Evolutionary conservation across 2,888 invertebrate genomes (phyloP), one percentile per base, ranked within the genome.

Genomic region (Nineta flava): DNA sequence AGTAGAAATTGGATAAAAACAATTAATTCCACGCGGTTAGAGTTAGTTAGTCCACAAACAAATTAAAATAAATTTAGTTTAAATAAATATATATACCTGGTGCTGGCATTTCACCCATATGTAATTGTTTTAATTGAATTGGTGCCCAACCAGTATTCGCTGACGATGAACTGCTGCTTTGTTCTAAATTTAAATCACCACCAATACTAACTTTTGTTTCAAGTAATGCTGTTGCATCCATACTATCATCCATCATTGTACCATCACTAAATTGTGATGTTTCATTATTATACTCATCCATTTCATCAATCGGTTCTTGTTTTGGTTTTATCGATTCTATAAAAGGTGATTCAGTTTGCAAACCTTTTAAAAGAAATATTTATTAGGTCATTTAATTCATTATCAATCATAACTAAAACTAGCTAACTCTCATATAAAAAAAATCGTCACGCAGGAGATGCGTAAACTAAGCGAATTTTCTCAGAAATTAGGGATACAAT

Each of bases 81-180:
- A n/a, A n/a, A 44, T n/a, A n/a, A n/a, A n/a, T n/a, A n/a, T n/a
- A n/a, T 31, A 15, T 35, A 44, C 49, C 44, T 34, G 43, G 43
- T 16, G 44, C 12, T n/a, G 44, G 21, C 19, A 10, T 43, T n/a
- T 49, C 49, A 44, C 49, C 44, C 21, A 21, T 43, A 3, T 15
- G n/a, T n/a, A 49, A 17, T 2, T 16, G 43, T 44, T 49, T 49
- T 19, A 34, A 16, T 44, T 49, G 41, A 7, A 32, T n/a, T 2
- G 41, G 21, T 9, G 26, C 5, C 41, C 41, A 48, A 7, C n/a
- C 31, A n/a, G 48, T 17, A 41, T 16, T 48, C n/a, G 15, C 41
- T 21, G 42, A 48, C n/a, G 46, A 46, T 7, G 41, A 48, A n/a
- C 21, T 16, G 15, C 21, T 48, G 13, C 26, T n/a, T 48, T 41